Base-by-base conservation (phyloP, 2,113 vertebrate genomes). In the Bostrychus sinensis region DNA sequence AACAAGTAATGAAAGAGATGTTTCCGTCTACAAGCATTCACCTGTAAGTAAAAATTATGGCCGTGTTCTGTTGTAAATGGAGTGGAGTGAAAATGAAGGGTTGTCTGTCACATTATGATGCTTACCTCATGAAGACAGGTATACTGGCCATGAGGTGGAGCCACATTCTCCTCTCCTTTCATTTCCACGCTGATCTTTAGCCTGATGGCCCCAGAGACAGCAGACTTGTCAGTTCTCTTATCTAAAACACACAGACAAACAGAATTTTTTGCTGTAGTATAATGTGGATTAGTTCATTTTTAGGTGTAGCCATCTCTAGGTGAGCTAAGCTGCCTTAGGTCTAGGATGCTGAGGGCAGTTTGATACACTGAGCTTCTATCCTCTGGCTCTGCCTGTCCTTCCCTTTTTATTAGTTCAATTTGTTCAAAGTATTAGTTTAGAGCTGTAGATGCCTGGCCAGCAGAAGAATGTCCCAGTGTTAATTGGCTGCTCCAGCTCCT, bases 111-210 rank as follows among this genome's bases (percentile, higher is more conserved):
- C 20, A 50, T 37, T 1, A 50, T 30, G 4, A 17, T n/a, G 63
- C 58, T 75, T 88, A 98, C 96, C 95, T 98, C 97, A 20, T 99
- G 97, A 59, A 99, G 91, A 89, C 96, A 99, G n/a, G 97, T 98
- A 62, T 99, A 99, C 54, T 99, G 97, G 74, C 97, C 82, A 1
- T 99, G 97, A 62, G 98, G 98, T 1, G 97, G 95, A 64, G 96
- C 95, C 66, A 97, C 96, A 1, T 98, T 97, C 85, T 98, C 97
- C 62, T 98, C 96, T 63, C 97, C 97, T 86, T 98, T 94, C 86
- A 98, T 98, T 85, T 98, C 96, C 72, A 98, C 96, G 1, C 93
- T 97, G 91, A 98, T 97, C 91, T 98, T 98, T 68, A 98, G 77
- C 62, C 97, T 87, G 76, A 98, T 96, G 62, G 96, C 97, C 4